Percentiles rank a stretch among this genome's conserved stretches.
Evolutionary conservation across 2,113 vertebrate genomes (phyloP).

Genomic region (Glaucomys volans): DNA sequence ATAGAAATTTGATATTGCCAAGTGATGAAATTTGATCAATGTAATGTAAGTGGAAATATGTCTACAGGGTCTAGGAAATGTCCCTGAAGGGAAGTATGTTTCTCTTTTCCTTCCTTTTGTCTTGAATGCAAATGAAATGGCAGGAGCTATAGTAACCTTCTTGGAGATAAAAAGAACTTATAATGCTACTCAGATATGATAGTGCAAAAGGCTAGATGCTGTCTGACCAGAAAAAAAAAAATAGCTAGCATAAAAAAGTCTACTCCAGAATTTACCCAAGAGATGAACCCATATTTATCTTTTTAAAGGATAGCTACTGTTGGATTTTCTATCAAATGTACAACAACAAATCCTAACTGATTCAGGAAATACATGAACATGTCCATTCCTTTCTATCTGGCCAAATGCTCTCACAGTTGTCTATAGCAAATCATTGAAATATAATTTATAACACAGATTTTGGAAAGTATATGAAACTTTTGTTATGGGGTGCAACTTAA

Average conservation of each 20-base stretch:
- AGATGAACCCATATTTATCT: background rate
- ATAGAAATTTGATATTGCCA: background rate
- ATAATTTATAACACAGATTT: constrained; percentile 9
- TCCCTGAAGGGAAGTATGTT: background rate
- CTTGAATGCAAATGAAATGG: background rate
- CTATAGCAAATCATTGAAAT: background rate
- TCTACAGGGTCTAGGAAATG: background rate
- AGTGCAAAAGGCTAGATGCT: background rate
- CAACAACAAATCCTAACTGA: background rate
- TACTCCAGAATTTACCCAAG: background rate
- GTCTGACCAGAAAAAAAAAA: background rate
- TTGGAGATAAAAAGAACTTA: background rate
- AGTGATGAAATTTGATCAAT: background rate
- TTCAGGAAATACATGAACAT: background rate
- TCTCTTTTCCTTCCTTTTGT: background rate
- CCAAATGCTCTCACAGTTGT: background rate
- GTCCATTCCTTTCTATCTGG: background rate
- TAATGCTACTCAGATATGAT: background rate
- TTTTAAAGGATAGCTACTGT: background rate
- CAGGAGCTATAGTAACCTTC: background rate
- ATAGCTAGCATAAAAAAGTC: background rate
- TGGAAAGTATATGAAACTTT: background rate
- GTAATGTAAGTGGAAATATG: background rate
- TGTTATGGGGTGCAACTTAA: no score
- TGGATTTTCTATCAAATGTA: background rate